Percentiles rank a stretch among this genome's conserved stretches.
These are phyloP conservation scores for Ceratotherium simum DNA, from an alignment of 2,113 vertebrate genomes.

Conservation along the genomic window DNA sequence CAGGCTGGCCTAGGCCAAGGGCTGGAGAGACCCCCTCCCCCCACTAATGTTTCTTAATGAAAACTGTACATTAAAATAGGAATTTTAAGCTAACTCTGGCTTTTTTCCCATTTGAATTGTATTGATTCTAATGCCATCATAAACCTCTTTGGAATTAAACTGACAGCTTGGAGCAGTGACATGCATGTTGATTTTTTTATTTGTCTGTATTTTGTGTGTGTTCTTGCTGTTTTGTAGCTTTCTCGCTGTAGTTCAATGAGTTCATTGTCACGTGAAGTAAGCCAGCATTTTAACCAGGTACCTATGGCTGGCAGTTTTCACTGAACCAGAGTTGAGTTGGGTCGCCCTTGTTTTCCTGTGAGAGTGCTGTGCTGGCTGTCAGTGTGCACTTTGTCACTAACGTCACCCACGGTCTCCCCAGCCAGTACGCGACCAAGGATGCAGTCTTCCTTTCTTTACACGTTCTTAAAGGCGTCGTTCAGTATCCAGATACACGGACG, in stretches of 20 bases:
- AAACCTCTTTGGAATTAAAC: constrained; percentile 38
- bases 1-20: background rate
- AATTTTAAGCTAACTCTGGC: constrained; percentile 74
- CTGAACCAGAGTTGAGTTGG: constrained; percentile 35
- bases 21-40: too few relatives aligned
- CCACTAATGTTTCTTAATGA: background rate
- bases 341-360: background rate
- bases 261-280: constrained; percentile 98
- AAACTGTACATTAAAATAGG: background rate
- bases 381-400: constrained; percentile 58
- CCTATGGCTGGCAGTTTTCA: constrained; percentile 88
- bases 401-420: constrained; percentile 35
- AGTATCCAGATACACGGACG: fast-evolving
- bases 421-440: background rate
- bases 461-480: background rate
- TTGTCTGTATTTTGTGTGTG: constrained; percentile 88
- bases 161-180: constrained; percentile 83
- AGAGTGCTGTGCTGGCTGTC: background rate
- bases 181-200: constrained; percentile 85
- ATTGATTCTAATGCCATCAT: constrained; percentile 24
- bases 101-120: constrained; percentile 39
- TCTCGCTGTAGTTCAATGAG: constrained; percentile 99
- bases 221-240: constrained; percentile 94
- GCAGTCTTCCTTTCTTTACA: constrained; percentile 73
- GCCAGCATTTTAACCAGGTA: constrained; percentile 99